Evolutionary conservation across 92 coral and sea anemone species (phyloP).

Genomic region (Palythoa grandis): DNA sequence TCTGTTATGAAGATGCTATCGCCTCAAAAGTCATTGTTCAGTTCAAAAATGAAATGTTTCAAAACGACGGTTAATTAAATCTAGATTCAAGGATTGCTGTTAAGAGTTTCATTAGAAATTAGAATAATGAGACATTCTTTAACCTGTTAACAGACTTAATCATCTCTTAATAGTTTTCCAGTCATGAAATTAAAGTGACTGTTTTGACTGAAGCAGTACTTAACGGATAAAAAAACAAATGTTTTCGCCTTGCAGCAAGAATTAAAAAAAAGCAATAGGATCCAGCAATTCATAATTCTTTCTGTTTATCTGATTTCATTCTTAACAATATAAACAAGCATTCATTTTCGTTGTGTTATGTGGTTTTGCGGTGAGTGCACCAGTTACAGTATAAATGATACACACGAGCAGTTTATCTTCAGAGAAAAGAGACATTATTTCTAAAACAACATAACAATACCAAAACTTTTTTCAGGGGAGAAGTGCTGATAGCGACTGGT

Average conservation of each 20-base stretch:
- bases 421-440: no score
- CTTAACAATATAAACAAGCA: not conserved
- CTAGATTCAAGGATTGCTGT: not conserved
- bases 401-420: no score
- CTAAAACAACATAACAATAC: no score
- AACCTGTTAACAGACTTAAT: not conserved
- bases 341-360: not conserved
- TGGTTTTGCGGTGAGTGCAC: not conserved
- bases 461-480: no score
- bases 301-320: not conserved
- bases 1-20: constrained; percentile 10
- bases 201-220: not conserved
- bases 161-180: not conserved
- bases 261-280: not conserved
- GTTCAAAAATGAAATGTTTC: not conserved
- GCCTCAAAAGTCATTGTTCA: not conserved
- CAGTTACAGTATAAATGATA: not conserved
- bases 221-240: not conserved
- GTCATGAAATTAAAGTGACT: not conserved
- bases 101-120: not conserved
- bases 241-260: not conserved
- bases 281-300: not conserved
- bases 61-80: not conserved
- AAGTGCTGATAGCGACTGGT: no score
- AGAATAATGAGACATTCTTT: not conserved